These are phyloP conservation scores for Rotaria sp. DNA, from an alignment of 2,888 invertebrate genomes.

Conservation along the genomic window DNA sequence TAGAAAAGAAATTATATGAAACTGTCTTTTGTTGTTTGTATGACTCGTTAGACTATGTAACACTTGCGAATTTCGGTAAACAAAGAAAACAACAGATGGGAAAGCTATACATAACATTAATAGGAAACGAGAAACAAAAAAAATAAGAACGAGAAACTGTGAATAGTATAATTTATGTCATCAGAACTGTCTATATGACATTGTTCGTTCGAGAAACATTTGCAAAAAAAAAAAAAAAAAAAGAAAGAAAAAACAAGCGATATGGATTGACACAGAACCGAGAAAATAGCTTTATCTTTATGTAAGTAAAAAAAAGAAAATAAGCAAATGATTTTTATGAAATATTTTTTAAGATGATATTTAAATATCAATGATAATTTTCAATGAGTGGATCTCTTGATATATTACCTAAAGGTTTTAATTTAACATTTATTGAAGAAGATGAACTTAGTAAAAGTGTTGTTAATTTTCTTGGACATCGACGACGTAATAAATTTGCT, in stretches of 20 bases:
- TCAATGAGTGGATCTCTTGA: background rate
- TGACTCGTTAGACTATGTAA: too few relatives aligned
- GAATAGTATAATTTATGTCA: background rate
- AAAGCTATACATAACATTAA: background rate
- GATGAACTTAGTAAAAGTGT: constrained; percentile 17
- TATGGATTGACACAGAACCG: background rate
- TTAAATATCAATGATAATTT: background rate
- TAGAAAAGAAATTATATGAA: too few relatives aligned
- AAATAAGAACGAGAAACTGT: background rate
- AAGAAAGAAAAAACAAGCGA: background rate
- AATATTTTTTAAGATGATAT: background rate
- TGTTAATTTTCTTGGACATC: constrained; percentile 26
- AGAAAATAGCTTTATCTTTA: background rate
- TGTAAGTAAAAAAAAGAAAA: background rate
- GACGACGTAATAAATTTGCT: constrained; percentile 9
- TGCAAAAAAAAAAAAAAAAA: background rate
- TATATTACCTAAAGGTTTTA: constrained; percentile 1
- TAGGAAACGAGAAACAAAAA: background rate
- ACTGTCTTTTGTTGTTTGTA: too few relatives aligned
- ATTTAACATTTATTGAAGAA: background rate
- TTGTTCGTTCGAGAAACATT: background rate
- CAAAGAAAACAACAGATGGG: too few relatives aligned
- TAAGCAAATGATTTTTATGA: background rate
- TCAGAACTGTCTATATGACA: background rate
- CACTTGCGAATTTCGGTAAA: too few relatives aligned